A percentile compares a stretch with the other conserved stretches of the same genome.
Evolutionary conservation across 2,797 vertebrate species (phyloP).

Genomic region (Selene dorsalis): DNA sequence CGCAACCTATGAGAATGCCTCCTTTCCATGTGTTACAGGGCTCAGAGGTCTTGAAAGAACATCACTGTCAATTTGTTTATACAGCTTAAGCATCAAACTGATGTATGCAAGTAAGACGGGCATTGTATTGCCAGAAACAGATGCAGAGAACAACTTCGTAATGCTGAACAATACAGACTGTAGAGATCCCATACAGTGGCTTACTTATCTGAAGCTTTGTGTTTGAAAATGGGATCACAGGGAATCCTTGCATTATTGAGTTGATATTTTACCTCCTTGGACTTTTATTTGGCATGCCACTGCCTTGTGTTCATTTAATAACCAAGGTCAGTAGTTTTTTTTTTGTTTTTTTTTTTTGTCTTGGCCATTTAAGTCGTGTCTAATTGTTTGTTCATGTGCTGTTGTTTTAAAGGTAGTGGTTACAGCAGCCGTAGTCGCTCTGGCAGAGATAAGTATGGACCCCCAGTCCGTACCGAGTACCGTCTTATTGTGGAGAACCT

Average conservation of each 20-base stretch:
- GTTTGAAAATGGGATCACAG: constrained; percentile 67
- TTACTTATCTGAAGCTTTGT: constrained; percentile 63
- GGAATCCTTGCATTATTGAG: constrained; percentile 39
- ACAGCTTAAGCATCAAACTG: constrained; percentile 68
- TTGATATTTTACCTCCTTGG: constrained; percentile 55
- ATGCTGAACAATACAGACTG: constrained; percentile 62
- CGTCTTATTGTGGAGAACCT: constrained; percentile 97
- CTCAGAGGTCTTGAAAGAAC: constrained; percentile 79
- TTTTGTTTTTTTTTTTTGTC: constrained; percentile 43
- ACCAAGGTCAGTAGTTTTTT: constrained; percentile 52
- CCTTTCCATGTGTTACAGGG: constrained; percentile 79
- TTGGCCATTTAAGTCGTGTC: constrained; percentile 66
- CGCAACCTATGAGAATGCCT: constrained; percentile 68
- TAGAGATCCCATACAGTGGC: constrained; percentile 63
- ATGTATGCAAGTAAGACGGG: constrained; percentile 60
- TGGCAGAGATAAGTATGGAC: constrained; percentile 95
- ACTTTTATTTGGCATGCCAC: constrained; percentile 57
- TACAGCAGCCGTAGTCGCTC: constrained; percentile 94
- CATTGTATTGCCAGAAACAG: constrained; percentile 70
- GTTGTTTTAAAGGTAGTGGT: constrained; percentile 81
- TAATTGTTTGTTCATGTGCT: constrained; percentile 70
- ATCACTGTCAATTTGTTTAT: constrained; percentile 81
- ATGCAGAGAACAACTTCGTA: constrained; percentile 70
- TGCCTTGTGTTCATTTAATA: constrained; percentile 55
- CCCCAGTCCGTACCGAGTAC: constrained; percentile 96